Conservation (phyloP, 2,797 vertebrate species). For the Gallirallus australis region DNA sequence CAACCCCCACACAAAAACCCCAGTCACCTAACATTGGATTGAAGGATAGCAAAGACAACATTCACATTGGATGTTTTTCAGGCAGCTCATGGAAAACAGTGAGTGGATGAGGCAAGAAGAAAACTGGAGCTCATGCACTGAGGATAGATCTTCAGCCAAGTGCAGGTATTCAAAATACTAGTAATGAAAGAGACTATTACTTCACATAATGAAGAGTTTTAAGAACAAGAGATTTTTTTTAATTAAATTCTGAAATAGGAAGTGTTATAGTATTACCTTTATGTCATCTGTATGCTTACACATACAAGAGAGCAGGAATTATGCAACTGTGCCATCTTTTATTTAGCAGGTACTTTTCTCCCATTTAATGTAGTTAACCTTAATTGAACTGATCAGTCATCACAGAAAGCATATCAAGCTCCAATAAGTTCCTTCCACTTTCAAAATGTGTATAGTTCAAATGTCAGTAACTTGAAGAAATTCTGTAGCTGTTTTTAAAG, state of each 20-base stretch:
- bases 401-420: neutral
- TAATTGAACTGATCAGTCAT: neutral
- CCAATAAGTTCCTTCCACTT: neutral
- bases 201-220: neutral
- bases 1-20: no score
- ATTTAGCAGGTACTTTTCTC: neutral
- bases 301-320: neutral
- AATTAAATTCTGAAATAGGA: neutral
- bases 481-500: neutral
- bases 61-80: neutral
- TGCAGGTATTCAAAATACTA: neutral
- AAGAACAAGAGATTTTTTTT: neutral
- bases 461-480: neutral
- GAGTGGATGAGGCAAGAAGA: neutral
- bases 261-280: neutral
- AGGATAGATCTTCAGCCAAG: neutral
- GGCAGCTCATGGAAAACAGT: neutral
- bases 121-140: neutral
- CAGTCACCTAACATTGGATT: neutral
- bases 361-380: neutral
- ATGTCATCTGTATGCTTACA: neutral
- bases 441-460: neutral
- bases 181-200: neutral
- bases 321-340: neutral
- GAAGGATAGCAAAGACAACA: neutral